Evolutionary conservation across 2,888 invertebrate species (phyloP).

Genomic region (Sinelater perroti): DNA sequence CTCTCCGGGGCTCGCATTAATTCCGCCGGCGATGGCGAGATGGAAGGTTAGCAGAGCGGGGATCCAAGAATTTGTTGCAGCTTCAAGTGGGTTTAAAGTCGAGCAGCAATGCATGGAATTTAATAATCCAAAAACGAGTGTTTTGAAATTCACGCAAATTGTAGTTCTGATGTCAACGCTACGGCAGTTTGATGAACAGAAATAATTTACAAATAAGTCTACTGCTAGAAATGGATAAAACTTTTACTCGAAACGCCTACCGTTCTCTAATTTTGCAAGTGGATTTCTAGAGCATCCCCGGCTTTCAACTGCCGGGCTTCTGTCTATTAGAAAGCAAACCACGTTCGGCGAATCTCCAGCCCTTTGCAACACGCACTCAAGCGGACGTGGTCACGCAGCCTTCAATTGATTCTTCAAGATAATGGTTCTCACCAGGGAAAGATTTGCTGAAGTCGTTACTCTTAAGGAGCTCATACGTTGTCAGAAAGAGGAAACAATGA

Average conservation of each 20-base stretch:
- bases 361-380: constrained; percentile 43
- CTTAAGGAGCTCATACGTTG: neutral
- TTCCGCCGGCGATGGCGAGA: no score
- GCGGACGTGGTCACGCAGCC: constrained; percentile 39
- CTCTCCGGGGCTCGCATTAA: constrained; percentile 11
- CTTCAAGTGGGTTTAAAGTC: neutral
- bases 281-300: constrained; percentile 9
- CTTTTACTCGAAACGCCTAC: no score
- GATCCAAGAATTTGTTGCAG: neutral
- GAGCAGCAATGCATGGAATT: no score
- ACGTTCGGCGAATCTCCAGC: constrained; percentile 41
- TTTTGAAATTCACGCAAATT: no score
- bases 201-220: no score
- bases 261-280: no score
- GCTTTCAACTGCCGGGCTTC: constrained; percentile 17
- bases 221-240: no score
- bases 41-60: no score
- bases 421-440: constrained; percentile 30
- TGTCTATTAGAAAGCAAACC: constrained; percentile 39
- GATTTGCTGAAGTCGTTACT: constrained; percentile 17
- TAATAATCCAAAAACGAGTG: no score
- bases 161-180: no score
- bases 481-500: constrained; percentile 1
- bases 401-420: constrained; percentile 44
- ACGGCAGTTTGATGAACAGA: no score